phyloP scores from a whole-genome alignment of 2,113 vertebrate genomes.

The Pycnonotus jocosus region DNA sequence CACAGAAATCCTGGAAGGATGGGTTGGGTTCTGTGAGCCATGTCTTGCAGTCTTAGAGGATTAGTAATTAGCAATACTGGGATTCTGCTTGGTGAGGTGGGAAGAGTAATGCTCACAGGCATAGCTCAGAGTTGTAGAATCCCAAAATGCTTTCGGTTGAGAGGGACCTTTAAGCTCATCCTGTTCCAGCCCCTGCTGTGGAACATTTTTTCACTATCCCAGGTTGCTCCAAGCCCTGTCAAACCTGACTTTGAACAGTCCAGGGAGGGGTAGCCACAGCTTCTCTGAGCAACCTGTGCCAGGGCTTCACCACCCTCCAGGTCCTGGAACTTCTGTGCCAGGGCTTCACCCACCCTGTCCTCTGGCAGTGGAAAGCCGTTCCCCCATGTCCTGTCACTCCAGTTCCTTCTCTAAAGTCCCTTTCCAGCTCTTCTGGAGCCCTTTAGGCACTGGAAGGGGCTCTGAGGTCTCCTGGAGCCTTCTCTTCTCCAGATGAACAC shows the following conservation, averaged over 20 bases:
- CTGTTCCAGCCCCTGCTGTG: rapidly evolving
- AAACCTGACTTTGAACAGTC: rapidly evolving
- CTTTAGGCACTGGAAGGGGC: neutral
- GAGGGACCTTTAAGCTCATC: neutral
- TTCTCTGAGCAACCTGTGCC: neutral
- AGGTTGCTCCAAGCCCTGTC: neutral
- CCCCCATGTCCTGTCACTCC: rapidly evolving
- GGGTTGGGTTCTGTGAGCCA: neutral
- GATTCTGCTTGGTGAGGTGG: neutral
- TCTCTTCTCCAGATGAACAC: neutral
- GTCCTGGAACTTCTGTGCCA: no score
- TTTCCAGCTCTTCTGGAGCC: neutral
- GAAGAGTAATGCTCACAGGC: neutral
- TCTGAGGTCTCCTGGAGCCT: neutral
- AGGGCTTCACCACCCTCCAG: neutral
- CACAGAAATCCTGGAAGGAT: neutral
- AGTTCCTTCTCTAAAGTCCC: neutral
- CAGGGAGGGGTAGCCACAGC: neutral
- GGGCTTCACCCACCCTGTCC: neutral
- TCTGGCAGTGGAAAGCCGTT: neutral
- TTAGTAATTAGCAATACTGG: neutral
- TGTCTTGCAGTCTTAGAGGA: neutral
- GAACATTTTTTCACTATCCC: neutral
- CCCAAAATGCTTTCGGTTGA: neutral
- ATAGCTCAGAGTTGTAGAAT: neutral